Evolutionary conservation across 2,113 vertebrate genomes (phyloP).

Genomic region (Indicator indicator): DNA sequence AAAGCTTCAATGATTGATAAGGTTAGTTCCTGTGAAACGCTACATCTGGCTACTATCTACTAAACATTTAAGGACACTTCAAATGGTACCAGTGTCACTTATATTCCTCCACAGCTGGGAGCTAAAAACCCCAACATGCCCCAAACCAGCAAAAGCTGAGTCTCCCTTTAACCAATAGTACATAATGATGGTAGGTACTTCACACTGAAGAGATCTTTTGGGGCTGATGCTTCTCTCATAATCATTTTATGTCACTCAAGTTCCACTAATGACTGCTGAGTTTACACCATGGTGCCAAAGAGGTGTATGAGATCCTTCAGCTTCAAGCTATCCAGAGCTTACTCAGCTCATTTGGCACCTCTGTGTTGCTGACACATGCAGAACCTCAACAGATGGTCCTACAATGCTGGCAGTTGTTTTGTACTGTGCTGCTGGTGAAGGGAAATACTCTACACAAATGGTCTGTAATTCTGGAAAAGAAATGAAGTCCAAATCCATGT

Average conservation of each 20-base stretch:
- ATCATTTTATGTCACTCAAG: conserved; percentile 17
- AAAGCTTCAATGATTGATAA: background rate
- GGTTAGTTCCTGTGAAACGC: background rate
- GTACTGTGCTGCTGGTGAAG: background rate
- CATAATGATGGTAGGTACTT: conserved; percentile 10
- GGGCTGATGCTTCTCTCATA: background rate
- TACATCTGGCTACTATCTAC: conserved; percentile 33
- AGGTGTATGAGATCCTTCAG: conserved; percentile 4
- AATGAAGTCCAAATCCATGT: conserved; percentile 54
- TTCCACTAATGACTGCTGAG: conserved; percentile 35
- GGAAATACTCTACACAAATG: conserved; percentile 36
- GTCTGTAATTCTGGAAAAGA: conserved; percentile 43
- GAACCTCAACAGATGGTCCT: conserved; percentile 58
- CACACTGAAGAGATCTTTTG: background rate
- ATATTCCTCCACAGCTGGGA: background rate
- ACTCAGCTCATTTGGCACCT: conserved; percentile 27
- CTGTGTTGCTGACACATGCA: conserved; percentile 22
- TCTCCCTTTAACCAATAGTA: conserved; percentile 13
- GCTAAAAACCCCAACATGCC: background rate
- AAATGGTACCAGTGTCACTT: conserved; percentile 17
- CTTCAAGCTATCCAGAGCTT: conserved; percentile 5
- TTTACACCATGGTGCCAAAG: conserved; percentile 9
- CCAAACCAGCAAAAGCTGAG: background rate
- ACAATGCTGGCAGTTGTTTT: conserved; percentile 50
- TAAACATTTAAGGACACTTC: conserved; percentile 37